Base-by-base conservation (phyloP, 2,888 invertebrate genomes). In the Phania funesta region DNA sequence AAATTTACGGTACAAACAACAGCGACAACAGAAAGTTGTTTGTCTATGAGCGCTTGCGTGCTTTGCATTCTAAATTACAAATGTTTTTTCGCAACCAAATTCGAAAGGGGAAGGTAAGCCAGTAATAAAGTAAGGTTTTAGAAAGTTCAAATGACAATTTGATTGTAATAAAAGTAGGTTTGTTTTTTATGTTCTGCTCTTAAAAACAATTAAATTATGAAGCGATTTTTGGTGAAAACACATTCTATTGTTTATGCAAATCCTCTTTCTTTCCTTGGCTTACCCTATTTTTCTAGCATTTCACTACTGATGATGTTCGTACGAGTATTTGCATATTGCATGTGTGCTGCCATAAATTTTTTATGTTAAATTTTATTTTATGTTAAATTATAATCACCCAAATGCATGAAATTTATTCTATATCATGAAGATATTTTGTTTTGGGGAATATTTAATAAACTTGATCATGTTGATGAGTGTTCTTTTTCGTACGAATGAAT, bases 241-340 rank as follows among this genome's bases (percentile, higher is more conserved):
- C 26, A 26, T 26, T 26, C 26, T 26, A 26, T 26, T 26, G 6
- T 26, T 20, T 38, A 9, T 62, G 22, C 3, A 32, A 48, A 20
- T 48, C 5, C 26, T 35, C 2, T n/a, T 11, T 48, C 32, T 48
- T 41, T 16, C 22, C 29, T 62, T 50, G 60, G 50, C 50, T 18
- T 73, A 50, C 60, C 29, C 60, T 73, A 52, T 20, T 62, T 60
- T 48, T 32, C 9, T 22, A 32, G 16, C 38, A 71, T 50, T 60
- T 48, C 24, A 38, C 38, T 60, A n/a, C 20, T 32, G 32, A 22
- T 56, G 68, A 32, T 56, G 38, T 71, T 26, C 24, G 13, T 20
- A n/a, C n/a, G n/a, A n/a, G n/a, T n/a, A 70, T 83, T 84, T 67
- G 71, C 65, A 67, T 76, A 52, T 76, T 76, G 76, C 68, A 64